Evolutionary conservation across 2,113 vertebrate species (phyloP), one percentile per base, ranked within the genome.

Genomic region (Ceratotherium simum): DNA sequence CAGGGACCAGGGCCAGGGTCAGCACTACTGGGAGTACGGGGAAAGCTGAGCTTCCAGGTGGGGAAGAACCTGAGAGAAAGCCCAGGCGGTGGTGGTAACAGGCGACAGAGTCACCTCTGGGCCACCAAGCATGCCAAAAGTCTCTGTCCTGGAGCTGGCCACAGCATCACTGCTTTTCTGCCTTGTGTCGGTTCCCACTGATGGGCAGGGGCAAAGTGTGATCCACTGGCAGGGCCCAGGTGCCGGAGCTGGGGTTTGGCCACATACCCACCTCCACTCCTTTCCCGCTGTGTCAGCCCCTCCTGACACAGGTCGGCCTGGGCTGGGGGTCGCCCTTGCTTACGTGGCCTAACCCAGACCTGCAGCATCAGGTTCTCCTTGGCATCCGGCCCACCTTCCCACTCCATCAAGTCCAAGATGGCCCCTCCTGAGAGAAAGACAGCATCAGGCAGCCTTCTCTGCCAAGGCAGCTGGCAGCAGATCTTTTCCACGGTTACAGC

Each of bases 151-250:
- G 8, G 29, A 36, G 46, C 46, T 20, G 82, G 54, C 39, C 72
- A 65, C 23, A 0, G 42, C 6, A 0, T 0, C 5, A 5, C 79
- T 4, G 13, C 42, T 29, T 6, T 8, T 16, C 31, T 3, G 20
- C 31, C 69, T 46, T 10, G 0, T 12, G 1, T 31, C 2, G 12
- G 9, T 18, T 39, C 12, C 39, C 48, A 3, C n/a, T 3, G 4
- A n/a, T 4, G 64, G 56, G 5, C 78, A 67, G 36, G 54, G 48
- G 67, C 54, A 1, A 5, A 27, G 72, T 0, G 0, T 0, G 29
- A 18, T 4, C 36, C 11, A 0, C 51, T 3, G 62, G 27, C n/a
- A 65, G 39, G 67, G 29, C n/a, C 46, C 36, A 29, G 62, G 29
- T 4, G 6, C 6, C 21, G 73, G 46, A 60, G 17, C 4, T 20